These are phyloP conservation scores for Volucella zonaria DNA, from an alignment of 2,888 invertebrate species.

Conservation along the genomic window DNA sequence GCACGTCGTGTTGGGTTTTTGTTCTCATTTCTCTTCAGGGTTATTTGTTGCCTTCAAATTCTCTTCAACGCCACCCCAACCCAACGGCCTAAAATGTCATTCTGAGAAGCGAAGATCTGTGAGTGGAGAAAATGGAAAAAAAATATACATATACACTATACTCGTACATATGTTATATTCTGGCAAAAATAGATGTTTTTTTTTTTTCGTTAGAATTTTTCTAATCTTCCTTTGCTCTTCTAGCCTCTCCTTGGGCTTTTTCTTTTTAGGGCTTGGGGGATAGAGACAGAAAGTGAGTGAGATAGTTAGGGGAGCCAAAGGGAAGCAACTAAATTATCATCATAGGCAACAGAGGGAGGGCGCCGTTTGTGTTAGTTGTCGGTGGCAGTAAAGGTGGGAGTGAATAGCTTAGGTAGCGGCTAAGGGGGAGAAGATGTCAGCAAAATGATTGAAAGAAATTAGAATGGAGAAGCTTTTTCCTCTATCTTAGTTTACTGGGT, in stretches of 20 bases:
- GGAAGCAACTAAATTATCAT: slow-evolving; percentile 40
- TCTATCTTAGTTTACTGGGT: slow-evolving; percentile 64
- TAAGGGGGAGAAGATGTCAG: slow-evolving; percentile 39
- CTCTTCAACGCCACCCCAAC: neutral
- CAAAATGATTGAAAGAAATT: slow-evolving; percentile 70
- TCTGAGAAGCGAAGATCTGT: slow-evolving; percentile 43
- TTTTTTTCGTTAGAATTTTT: slow-evolving; percentile 36
- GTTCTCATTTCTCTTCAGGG: slow-evolving; percentile 53
- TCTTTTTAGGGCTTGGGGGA: slow-evolving; percentile 2
- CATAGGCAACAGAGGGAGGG: slow-evolving; percentile 52
- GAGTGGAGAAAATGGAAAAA: slow-evolving; percentile 22
- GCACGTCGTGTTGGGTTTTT: slow-evolving; percentile 62
- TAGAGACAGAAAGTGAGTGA: neutral
- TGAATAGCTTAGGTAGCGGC: slow-evolving; percentile 1
- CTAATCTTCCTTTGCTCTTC: slow-evolving; percentile 5
- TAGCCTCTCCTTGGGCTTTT: slow-evolving; percentile 29
- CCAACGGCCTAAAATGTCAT: slow-evolving; percentile 43
- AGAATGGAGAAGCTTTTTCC: slow-evolving; percentile 62
- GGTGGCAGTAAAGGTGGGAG: neutral
- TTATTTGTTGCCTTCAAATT: slow-evolving; percentile 36
- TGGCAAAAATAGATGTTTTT: slow-evolving; percentile 66
- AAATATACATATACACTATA: neutral
- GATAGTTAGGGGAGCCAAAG: neutral
- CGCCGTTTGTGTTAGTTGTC: slow-evolving; percentile 35
- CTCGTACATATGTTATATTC: slow-evolving; percentile 14